phyloP scores from a whole-genome alignment of 2,113 vertebrate genomes.

The Tyto alba region DNA sequence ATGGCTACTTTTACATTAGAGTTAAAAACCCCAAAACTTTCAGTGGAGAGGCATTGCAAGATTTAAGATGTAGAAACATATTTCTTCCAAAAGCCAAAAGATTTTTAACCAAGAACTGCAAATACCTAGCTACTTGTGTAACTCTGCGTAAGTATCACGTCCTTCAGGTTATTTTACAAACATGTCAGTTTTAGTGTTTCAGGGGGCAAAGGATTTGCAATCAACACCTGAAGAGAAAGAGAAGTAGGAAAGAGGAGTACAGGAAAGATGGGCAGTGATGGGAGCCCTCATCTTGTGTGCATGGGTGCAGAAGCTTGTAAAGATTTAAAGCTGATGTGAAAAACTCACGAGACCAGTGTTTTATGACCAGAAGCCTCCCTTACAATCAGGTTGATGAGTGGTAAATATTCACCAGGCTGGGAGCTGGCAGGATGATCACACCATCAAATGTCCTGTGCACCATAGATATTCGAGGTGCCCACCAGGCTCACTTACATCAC shows the following conservation, averaged over 20 bases:
- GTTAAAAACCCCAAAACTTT: background rate
- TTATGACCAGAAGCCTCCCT: background rate
- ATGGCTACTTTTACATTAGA: background rate
- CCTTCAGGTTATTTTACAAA: background rate
- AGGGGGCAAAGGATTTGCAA: background rate
- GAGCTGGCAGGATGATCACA: background rate
- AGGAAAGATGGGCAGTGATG: background rate
- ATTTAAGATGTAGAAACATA: background rate
- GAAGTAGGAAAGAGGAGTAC: background rate
- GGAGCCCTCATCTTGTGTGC: background rate
- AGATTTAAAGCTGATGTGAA: background rate
- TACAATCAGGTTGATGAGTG: background rate
- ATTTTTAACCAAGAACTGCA: background rate
- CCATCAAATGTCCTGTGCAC: background rate
- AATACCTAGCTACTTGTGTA: background rate
- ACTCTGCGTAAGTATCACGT: background rate
- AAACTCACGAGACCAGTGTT: background rate
- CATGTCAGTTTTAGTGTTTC: slow-evolving; percentile 39
- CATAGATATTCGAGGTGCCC: background rate
- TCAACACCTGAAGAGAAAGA: background rate
- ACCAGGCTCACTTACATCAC: background rate
- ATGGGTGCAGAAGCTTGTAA: background rate
- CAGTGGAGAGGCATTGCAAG: background rate
- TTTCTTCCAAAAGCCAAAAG: background rate
- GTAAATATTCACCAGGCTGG: background rate